phyloP scores from a whole-genome alignment of 2,113 vertebrate species.

The Pseudonaja textilis region DNA sequence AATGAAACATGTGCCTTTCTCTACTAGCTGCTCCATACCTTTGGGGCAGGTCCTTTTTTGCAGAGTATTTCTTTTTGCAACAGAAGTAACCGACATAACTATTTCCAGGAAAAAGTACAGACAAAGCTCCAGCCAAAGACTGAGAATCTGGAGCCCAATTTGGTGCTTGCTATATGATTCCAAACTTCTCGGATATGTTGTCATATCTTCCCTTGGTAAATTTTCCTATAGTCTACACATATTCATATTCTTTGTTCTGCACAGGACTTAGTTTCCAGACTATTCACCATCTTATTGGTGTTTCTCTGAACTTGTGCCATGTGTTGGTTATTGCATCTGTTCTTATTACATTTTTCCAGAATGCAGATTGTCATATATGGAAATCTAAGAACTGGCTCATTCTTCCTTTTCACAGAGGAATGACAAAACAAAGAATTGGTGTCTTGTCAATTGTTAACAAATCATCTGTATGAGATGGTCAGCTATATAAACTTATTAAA shows the following conservation, averaged over 20 bases:
- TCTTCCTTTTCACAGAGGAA: not conserved
- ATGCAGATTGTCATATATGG: not conserved
- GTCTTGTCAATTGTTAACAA: not conserved
- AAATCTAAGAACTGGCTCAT: not conserved
- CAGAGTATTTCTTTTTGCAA: not conserved
- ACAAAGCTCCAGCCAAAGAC: not conserved
- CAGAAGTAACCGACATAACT: not conserved
- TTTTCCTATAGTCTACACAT: not conserved
- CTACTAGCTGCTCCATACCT: not conserved
- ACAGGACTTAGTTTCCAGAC: not conserved
- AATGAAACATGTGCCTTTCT: not conserved
- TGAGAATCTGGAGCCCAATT: not conserved
- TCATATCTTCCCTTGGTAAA: not conserved
- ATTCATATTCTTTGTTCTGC: not conserved
- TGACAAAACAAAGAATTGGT: not conserved
- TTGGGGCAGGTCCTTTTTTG: not conserved
- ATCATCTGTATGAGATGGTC: not conserved
- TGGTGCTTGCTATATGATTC: not conserved
- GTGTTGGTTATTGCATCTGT: not conserved
- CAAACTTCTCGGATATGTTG: not conserved
- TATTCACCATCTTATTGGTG: not conserved
- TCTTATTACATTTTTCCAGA: not conserved
- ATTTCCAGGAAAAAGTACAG: not conserved
- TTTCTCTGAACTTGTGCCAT: not conserved
- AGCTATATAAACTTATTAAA: not conserved